Evolutionary conservation across 2,113 vertebrate genomes (phyloP), one percentile per base, ranked within the genome.

Genomic region (Reinhardtius hippoglossoides): DNA sequence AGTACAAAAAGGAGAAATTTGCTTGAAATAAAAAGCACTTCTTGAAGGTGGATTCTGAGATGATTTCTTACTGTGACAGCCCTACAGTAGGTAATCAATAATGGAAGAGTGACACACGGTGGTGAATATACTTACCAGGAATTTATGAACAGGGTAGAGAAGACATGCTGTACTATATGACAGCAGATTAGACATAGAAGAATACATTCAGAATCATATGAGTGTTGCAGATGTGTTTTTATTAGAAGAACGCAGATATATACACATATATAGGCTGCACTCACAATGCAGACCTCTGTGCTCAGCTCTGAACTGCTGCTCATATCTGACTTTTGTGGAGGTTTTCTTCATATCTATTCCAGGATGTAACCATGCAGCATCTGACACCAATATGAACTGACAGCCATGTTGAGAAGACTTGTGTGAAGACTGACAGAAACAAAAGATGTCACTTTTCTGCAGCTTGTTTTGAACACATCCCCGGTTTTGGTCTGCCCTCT

Each of bases 331-430:
- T 52, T 76, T 55, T 76, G 15, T n/a, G 35, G 35, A 62, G 62
- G 56, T 69, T 75, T 68, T 78, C 52, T 71, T 78, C 57, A 35
- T 65, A 74, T 73, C 83, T 89, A 82, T 89, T 89, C 71, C 54
- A 42, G 76, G 78, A 84, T 77, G 65, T 67, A 63, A 81, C 71
- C 46, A 31, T 31, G 31, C 31, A 58, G 50, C 78, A 78, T 31
- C 10, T 78, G 72, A 82, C 78, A 76, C 65, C 63, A 54, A 81
- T 61, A 2, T 65, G 59, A 83, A 75, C 18, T 56, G 75, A 85
- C 77, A 82, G 69, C 42, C 35, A 56, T 40, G 59, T 52, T 83
- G 76, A 81, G 84, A 71, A 71, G 35, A 71, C 50, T 56, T 62
- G 44, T 71, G 57, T 61, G 68, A 67, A 64, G 65, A 74, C 42